Percentiles rank a stretch among this genome's conserved stretches.
phyloP scores from a whole-genome alignment of 2,113 vertebrate genomes.

The Sciurus niger region DNA sequence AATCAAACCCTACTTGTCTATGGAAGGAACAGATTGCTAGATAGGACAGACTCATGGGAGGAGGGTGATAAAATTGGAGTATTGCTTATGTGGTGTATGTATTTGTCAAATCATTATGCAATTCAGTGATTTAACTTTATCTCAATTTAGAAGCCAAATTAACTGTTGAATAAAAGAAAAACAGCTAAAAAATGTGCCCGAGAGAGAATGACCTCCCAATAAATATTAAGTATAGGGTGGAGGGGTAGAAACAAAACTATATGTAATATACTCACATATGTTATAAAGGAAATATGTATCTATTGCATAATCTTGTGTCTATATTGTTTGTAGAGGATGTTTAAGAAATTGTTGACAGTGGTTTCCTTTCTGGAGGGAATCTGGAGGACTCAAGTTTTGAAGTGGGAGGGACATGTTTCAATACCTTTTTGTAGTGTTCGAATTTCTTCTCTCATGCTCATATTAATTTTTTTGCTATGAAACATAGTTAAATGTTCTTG shows the following conservation, averaged over 20 bases:
- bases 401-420: not conserved
- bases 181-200: not conserved
- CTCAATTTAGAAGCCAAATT: slow-evolving; percentile 4
- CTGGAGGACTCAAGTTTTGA: not conserved
- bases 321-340: not conserved
- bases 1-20: not conserved
- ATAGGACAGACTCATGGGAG: not conserved
- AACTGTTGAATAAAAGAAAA: not conserved
- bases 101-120: not conserved
- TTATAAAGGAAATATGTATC: not conserved
- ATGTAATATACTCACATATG: not conserved
- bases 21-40: not conserved
- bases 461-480: not conserved
- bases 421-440: not conserved
- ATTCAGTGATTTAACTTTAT: not conserved
- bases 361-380: not conserved
- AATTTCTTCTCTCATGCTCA: slow-evolving; percentile 33
- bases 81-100: not conserved
- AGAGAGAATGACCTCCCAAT: slow-evolving; percentile 41
- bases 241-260: not conserved
- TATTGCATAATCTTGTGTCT: accelerated
- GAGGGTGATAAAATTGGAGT: not conserved
- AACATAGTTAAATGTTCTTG: not conserved
- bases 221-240: not conserved
- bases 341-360: not conserved